Conservation (phyloP, 1,140 invertebrate genomes). For the Tetraneura akinire region DNA sequence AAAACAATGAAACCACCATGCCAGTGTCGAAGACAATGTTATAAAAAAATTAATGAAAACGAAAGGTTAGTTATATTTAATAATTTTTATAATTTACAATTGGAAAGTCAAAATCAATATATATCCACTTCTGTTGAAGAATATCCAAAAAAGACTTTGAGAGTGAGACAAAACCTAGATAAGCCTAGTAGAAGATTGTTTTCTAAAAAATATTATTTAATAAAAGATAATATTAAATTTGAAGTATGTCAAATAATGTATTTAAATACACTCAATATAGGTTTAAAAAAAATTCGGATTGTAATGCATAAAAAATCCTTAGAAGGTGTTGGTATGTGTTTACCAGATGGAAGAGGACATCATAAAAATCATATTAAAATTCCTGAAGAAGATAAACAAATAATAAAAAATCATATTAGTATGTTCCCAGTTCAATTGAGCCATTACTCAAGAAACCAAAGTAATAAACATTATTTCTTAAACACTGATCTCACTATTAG, state of each 20-base stretch:
- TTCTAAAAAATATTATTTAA: background rate
- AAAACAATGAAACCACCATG: conserved; percentile 9
- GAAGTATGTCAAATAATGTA: conserved; percentile 1
- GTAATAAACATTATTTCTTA: background rate
- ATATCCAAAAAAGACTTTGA: background rate
- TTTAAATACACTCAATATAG: background rate
- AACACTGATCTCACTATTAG: background rate
- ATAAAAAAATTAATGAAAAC: background rate
- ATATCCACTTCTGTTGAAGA: too few relatives aligned
- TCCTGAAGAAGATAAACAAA: background rate
- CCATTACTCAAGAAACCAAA: background rate
- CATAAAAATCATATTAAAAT: background rate
- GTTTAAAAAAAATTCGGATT: background rate
- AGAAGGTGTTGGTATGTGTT: background rate
- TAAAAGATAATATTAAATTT: background rate
- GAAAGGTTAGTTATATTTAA: too few relatives aligned
- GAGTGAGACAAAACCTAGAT: background rate
- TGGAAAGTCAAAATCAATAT: too few relatives aligned
- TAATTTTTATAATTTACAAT: too few relatives aligned
- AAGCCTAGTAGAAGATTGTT: background rate
- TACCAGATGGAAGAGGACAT: background rate
- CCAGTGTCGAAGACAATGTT: background rate
- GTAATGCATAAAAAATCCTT: background rate
- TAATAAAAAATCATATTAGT: background rate
- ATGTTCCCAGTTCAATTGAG: background rate